Evolutionary conservation across 2,797 vertebrate species (phyloP), one percentile per base, ranked within the genome.

Genomic region (Synanceia verrucosa): DNA sequence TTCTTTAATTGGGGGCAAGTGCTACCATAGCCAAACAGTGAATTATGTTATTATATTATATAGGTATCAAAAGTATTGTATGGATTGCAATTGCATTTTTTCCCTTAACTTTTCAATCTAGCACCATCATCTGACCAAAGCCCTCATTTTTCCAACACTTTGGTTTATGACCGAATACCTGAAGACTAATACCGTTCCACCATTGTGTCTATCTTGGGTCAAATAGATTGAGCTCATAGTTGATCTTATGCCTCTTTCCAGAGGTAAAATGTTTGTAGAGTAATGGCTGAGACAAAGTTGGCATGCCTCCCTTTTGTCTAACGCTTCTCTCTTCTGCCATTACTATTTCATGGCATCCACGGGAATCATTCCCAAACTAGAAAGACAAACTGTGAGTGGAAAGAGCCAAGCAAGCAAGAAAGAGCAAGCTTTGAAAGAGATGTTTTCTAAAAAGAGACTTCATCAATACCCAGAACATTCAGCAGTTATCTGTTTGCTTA

Each of bases 301-400:
- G 16, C 58, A 21, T 13, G 18, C n/a, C 31, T 69, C 4, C 51
- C 51, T 75, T 71, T 73, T 29, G 70, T 60, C 68, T 57, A 4
- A 37, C 29, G 41, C 62, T 75, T 81, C 55, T 68, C 62, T 67
- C 44, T 62, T 39, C 52, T 67, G 19, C 61, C 59, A 85, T 87
- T 52, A 79, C 41, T 86, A 63, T 86, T 83, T 87, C 64, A 88
- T 86, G 19, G 39, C 50, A 44, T 73, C 63, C 14, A 8, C 57
- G 50, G 34, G 68, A 71, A 63, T 70, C 21, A 9, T 62, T 79
- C 46, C 72, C 56, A 60, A 71, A 67, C 78, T 43, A 69, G 24
- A 81, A 58, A 73, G 64, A 68, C 51, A 70, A 53, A 58, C 60
- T 70, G 53, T 65, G 43, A 60, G 58, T 53, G 29, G 60, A 85